Base-by-base conservation (phyloP, 1,140 invertebrate species). In the Colletes latitarsis region DNA sequence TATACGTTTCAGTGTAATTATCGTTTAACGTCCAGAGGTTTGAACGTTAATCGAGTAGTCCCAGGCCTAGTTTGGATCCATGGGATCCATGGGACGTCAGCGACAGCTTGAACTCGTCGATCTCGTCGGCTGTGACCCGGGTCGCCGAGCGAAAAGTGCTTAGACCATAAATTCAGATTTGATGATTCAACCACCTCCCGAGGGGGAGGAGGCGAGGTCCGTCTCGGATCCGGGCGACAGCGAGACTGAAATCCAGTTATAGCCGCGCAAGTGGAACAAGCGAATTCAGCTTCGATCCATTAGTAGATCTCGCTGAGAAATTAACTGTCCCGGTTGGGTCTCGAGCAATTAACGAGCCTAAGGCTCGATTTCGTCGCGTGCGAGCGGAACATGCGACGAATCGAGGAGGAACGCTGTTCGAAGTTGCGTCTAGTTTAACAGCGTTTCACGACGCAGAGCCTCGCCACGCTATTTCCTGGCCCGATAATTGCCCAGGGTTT, bases 211-310 rank as follows among this genome's bases (percentile, higher is more conserved):
- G 21, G 30, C 17, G 43, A 14, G 21, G 53, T 57, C 63, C 49
- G 62, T 6, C 43, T 10, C 39, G 41, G 6, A 68, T 12, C 39
- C 63, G 46, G 19, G 14, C n/a, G 46, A n/a, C 46, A 63, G 58
- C 58, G 43, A 15, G 46, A 43, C 69, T 10, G 66, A 69, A 77
- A 77, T 77, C 15, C 74, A 77, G 53, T 77, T 77, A 77, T 4
- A 77, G 30, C 58, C 72, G 43, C 46, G 72, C 55, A 43, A 17
- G 41, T 52, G 49, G 60, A 64, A 52, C 43, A 49, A 41, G 53
- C 68, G 46, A 77, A 69, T 39, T 77, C 62, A 30, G 41, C 17
- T 70, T 77, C 75, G 49, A 77, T 69, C 75, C 75, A 77, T 77
- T 69, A 58, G 64, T 10, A 58, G 53, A 77, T 67, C 19, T 55